Evolutionary conservation across 2,797 vertebrate species (phyloP).

Genomic region (Vespertilio murinus): DNA sequence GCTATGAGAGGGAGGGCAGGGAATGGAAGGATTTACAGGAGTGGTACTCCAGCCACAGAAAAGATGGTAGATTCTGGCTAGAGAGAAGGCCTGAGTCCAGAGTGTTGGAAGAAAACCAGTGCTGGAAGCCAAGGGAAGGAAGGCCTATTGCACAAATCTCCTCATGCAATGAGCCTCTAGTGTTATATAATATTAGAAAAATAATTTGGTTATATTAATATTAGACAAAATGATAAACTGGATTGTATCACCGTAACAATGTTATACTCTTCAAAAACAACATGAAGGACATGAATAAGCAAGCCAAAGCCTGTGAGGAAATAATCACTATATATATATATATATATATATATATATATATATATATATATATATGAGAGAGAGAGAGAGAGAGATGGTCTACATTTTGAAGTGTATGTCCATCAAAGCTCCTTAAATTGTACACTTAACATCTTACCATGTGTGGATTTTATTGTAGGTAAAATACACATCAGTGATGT

Average conservation of each 20-base stretch:
- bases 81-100: no score
- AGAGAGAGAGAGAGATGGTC: rapidly evolving
- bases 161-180: no score
- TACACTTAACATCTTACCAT: rapidly evolving
- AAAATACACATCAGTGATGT: not conserved
- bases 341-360: not conserved
- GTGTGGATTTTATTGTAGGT: not conserved
- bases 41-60: no score
- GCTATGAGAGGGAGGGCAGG: no score
- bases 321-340: not conserved
- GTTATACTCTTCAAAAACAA: not conserved
- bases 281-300: not conserved
- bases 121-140: no score
- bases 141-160: no score
- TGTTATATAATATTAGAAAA: no score
- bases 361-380: not conserved
- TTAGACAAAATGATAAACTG: not conserved
- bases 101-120: no score
- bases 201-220: not conserved
- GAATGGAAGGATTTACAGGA: no score
- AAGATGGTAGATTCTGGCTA: no score
- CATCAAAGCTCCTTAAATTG: rapidly evolving
- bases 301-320: not conserved
- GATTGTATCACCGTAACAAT: not conserved
- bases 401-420: rapidly evolving